Evolutionary conservation across 2,888 invertebrate genomes (phyloP).

Genomic region (Drosophila prolongata): DNA sequence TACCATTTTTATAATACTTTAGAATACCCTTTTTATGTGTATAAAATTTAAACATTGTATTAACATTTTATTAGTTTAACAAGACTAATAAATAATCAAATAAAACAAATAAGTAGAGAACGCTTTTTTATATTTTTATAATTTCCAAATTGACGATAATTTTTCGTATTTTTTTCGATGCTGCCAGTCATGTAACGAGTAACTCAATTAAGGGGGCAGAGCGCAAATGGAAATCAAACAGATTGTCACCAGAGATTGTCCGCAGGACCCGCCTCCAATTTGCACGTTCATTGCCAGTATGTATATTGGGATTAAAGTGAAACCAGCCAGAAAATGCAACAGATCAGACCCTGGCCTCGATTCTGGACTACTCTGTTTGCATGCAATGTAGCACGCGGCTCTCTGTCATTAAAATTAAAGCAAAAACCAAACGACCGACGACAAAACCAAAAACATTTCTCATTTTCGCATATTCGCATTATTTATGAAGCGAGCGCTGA

Average conservation of each 20-base stretch:
- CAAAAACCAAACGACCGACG: conserved; percentile 27
- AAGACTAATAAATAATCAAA: too few species aligned
- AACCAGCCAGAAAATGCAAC: conserved; percentile 55
- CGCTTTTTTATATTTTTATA: too few species aligned
- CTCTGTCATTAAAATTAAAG: conserved; percentile 25
- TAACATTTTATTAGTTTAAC: too few species aligned
- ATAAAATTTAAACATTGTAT: too few species aligned
- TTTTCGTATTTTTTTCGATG: too few species aligned
- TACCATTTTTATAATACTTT: too few species aligned
- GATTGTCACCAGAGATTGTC: too few species aligned
- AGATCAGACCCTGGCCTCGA: conserved; percentile 38
- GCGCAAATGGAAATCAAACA: neutral
- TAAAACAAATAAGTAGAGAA: too few species aligned
- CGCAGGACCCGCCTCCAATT: conserved; percentile 59
- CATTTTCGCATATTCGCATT: conserved; percentile 35
- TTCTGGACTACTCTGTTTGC: neutral
- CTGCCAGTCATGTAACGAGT: too few species aligned
- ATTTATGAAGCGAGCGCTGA: conserved; percentile 54
- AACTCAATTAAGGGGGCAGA: neutral
- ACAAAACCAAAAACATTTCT: conserved; percentile 38
- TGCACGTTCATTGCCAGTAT: conserved; percentile 52
- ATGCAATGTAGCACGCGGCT: neutral
- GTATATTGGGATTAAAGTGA: conserved; percentile 53
- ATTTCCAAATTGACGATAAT: too few species aligned
- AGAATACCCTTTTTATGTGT: too few species aligned